Evolutionary conservation across 2,888 invertebrate species (phyloP).

Genomic region (Caenorhabditis plicata): DNA sequence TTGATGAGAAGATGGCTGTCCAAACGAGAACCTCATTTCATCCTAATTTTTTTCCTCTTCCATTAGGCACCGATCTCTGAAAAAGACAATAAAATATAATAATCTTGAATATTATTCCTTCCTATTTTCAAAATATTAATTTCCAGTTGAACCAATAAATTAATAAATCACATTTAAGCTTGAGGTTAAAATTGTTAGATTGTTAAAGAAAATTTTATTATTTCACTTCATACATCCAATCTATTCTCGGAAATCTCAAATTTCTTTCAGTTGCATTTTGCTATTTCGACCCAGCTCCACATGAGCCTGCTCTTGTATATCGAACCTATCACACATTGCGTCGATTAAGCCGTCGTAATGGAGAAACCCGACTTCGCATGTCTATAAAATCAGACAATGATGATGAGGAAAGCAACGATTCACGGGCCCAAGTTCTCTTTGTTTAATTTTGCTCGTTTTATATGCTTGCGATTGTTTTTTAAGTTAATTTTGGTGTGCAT

Average conservation of each 20-base stretch:
- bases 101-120: too few species aligned
- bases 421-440: constrained; percentile 44
- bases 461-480: too few species aligned
- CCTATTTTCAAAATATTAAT: too few species aligned
- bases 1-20: too few species aligned
- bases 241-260: neutral
- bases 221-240: neutral
- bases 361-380: constrained; percentile 30
- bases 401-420: constrained; percentile 35
- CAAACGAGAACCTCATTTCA: too few species aligned
- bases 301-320: constrained; percentile 37
- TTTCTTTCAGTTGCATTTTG: constrained; percentile 47
- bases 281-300: constrained; percentile 50
- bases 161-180: too few species aligned
- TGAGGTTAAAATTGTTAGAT: too few species aligned
- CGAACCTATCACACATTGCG: constrained; percentile 38
- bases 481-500: constrained; percentile 7
- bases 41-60: too few species aligned
- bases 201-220: neutral
- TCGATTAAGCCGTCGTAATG: constrained; percentile 24
- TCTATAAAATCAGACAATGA: constrained; percentile 35
- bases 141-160: too few species aligned
- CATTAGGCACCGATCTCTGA: too few species aligned
- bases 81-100: too few species aligned
- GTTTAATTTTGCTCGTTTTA: too few species aligned